Conservation (phyloP, 2,888 invertebrate genomes). For the Ophion ellenae region DNA sequence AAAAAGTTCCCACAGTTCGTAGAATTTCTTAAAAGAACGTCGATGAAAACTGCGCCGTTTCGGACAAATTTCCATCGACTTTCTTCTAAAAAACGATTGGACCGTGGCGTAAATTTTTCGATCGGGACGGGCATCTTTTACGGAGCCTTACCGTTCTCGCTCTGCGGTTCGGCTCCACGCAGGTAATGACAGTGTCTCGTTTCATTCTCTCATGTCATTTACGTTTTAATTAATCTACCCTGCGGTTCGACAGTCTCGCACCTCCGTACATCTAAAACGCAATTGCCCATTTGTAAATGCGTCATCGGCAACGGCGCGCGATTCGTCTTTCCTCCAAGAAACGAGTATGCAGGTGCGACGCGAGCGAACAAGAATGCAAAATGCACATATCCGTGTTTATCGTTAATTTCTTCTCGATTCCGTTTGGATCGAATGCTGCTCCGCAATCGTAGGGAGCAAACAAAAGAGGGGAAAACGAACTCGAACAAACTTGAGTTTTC, state of each 20-base stretch:
- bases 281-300: conserved; percentile 66
- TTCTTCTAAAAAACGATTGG: background rate
- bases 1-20: background rate
- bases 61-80: background rate
- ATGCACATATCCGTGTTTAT: background rate
- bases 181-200: conserved; percentile 83
- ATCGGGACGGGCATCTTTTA: conserved; percentile 39
- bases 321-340: conserved; percentile 11
- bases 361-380: background rate
- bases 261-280: conserved; percentile 76
- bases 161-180: conserved; percentile 82
- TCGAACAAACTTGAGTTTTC: no score
- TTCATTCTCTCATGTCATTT: conserved; percentile 83
- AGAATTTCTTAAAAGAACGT: no score
- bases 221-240: conserved; percentile 68
- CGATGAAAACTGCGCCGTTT: no score
- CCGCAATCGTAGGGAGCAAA: background rate
- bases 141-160: conserved; percentile 80
- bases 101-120: background rate
- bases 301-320: background rate
- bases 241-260: conserved; percentile 72
- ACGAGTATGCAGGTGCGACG: background rate
- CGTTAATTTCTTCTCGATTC: background rate
- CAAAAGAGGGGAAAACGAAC: background rate
- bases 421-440: no score